Percentiles rank a stretch among this genome's conserved stretches.
These are phyloP conservation scores for Megastigmus dorsalis DNA, from an alignment of 2,888 invertebrate species.

Conservation along the genomic window DNA sequence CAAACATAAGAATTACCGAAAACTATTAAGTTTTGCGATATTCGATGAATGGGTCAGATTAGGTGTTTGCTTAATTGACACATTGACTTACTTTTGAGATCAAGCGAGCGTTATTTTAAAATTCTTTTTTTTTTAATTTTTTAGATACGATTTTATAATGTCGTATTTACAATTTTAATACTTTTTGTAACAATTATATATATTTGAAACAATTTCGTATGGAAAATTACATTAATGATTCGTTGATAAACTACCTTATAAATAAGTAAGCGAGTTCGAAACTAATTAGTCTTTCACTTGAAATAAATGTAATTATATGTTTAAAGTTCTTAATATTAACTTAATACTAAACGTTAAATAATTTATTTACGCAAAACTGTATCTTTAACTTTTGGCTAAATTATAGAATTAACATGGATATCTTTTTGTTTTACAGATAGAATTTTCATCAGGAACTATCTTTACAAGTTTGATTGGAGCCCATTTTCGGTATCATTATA, in stretches of 20 bases:
- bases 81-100: slow-evolving; percentile 36
- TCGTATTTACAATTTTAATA: slow-evolving; percentile 30
- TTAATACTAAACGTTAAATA: not conserved
- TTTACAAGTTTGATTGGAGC: slow-evolving; percentile 22
- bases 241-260: not conserved
- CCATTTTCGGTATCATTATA: not conserved
- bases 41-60: slow-evolving; percentile 12
- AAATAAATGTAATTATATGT: too few species aligned
- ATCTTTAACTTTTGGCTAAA: too few species aligned
- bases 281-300: not conserved
- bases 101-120: slow-evolving; percentile 29
- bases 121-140: not conserved
- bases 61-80: slow-evolving; percentile 25
- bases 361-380: not conserved
- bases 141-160: slow-evolving; percentile 6
- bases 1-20: not conserved
- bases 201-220: slow-evolving; percentile 27
- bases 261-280: not conserved
- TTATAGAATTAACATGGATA: not conserved
- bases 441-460: slow-evolving; percentile 33
- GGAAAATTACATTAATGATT: slow-evolving; percentile 2
- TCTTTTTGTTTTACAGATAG: slow-evolving; percentile 2
- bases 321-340: too few species aligned
- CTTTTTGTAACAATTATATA: slow-evolving; percentile 34
- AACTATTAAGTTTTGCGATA: slow-evolving; percentile 1